Percentiles rank a stretch among this genome's conserved stretches.
Evolutionary conservation across 2,888 invertebrate species (phyloP).

Genomic region (Nasonovia ribisnigri): DNA sequence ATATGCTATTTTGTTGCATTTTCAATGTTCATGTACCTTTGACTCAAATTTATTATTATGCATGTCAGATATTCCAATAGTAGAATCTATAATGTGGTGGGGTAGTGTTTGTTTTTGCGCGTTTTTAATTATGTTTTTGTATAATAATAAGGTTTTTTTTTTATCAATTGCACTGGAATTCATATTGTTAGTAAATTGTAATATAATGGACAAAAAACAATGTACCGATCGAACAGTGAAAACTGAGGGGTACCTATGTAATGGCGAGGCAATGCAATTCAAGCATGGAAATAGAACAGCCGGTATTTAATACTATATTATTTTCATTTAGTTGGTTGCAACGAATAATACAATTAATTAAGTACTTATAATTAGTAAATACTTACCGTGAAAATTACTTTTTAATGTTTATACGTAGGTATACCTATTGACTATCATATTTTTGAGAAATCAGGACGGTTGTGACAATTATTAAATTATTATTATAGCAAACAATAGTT

Average conservation of each 20-base stretch:
- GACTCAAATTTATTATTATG: neutral
- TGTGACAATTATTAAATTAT: neutral
- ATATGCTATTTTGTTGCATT: neutral
- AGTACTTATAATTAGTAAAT: neutral
- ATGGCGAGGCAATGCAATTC: neutral
- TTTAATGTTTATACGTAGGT: neutral
- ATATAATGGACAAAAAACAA: neutral
- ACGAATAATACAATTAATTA: neutral
- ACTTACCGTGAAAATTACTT: neutral
- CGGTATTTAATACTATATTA: neutral
- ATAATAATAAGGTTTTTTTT: no score
- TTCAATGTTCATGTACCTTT: neutral
- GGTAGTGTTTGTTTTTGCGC: neutral
- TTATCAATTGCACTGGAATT: neutral
- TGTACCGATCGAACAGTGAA: neutral
- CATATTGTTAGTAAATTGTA: neutral
- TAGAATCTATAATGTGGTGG: neutral
- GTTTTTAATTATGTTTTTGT: neutral
- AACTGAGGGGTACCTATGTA: neutral
- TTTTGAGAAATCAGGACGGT: no score
- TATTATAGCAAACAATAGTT: neutral
- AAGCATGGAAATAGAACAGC: neutral
- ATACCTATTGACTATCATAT: no score
- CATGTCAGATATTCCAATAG: neutral
- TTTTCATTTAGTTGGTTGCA: neutral